Evolutionary conservation across 1,140 invertebrate genomes (phyloP), one percentile per base, ranked within the genome.

Genomic region (Glomeris maerens): DNA sequence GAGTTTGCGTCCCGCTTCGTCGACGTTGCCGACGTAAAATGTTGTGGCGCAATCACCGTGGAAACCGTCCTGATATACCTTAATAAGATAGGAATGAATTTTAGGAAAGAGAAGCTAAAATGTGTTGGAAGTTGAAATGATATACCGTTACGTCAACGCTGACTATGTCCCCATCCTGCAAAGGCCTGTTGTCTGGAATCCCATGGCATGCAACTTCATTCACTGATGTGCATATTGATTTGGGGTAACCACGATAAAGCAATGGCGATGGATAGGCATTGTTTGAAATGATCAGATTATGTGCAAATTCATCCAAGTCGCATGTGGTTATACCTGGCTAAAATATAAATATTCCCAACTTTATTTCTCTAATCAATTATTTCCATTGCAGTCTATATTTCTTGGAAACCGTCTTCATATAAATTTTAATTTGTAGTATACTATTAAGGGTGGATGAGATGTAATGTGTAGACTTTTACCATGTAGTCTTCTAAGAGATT

Each of bases 171-270:
- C 70, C 71, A 58, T 68, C 56, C 52, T 74, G 53, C 31, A 97
- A 65, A 23, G 74, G 74, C 54, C 88, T 72, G 64, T 79, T 70
- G 66, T 95, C 90, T 3, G 93, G 93, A 59, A 97, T 93, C 22
- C 91, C 92, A 73, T 97, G 92, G 59, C 87, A 91, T 22, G 80
- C 84, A 5, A 95, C 82, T 70, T 96, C 93, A 64, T 96, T 96
- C 0, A 96, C 78, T 45, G 90, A 94, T 2, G 91, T 96, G 65
- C 91, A 96, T 3, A 94, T 74, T 52, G 90, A 94, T 64, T 95
- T 95, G 23, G 89, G 89, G 66, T 84, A 97, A 2, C 80, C 77
- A 48, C 71, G 74, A 63, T 94, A 95, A 61, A 81, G 76, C 10
- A 95, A 69, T 0, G 91, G 84, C 31, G 91, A 95, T 26, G 93